These are phyloP conservation scores for Bovichtus variegatus DNA, from an alignment of 2,797 vertebrate genomes.

Conservation along the genomic window DNA sequence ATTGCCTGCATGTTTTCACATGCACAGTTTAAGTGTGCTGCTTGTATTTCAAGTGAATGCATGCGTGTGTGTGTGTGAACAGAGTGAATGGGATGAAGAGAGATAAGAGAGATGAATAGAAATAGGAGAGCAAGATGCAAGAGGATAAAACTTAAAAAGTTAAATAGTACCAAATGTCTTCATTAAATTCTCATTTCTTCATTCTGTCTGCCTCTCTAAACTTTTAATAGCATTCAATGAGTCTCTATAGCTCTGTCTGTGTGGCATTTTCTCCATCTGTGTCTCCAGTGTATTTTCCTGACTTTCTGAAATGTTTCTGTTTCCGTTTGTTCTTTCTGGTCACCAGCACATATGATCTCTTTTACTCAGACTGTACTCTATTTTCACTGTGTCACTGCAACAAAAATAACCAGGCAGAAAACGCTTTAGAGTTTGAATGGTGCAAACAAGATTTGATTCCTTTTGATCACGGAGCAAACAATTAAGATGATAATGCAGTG, in stretches of 20 bases:
- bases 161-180: slow-evolving; percentile 69
- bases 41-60: slow-evolving; percentile 21
- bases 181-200: slow-evolving; percentile 73
- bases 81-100: slow-evolving; percentile 15
- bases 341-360: neutral
- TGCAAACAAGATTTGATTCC: neutral
- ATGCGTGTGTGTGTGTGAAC: slow-evolving; percentile 19
- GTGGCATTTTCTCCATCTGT: slow-evolving; percentile 35
- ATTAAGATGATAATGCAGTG: neutral
- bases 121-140: slow-evolving; percentile 28
- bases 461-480: neutral
- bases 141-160: slow-evolving; percentile 59
- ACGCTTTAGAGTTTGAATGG: neutral
- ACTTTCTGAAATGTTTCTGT: slow-evolving; percentile 27
- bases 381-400: neutral
- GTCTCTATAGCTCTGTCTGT: slow-evolving; percentile 36
- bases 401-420: neutral
- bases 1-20: slow-evolving; percentile 10
- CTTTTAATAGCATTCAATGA: slow-evolving; percentile 53
- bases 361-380: neutral
- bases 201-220: slow-evolving; percentile 59
- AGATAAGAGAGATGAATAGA: slow-evolving; percentile 37
- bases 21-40: slow-evolving; percentile 18
- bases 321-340: slow-evolving; percentile 3
- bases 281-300: slow-evolving; percentile 4